Evolutionary conservation across 1,140 invertebrate genomes (phyloP).

Genomic region (Vanessa tameamea): DNA sequence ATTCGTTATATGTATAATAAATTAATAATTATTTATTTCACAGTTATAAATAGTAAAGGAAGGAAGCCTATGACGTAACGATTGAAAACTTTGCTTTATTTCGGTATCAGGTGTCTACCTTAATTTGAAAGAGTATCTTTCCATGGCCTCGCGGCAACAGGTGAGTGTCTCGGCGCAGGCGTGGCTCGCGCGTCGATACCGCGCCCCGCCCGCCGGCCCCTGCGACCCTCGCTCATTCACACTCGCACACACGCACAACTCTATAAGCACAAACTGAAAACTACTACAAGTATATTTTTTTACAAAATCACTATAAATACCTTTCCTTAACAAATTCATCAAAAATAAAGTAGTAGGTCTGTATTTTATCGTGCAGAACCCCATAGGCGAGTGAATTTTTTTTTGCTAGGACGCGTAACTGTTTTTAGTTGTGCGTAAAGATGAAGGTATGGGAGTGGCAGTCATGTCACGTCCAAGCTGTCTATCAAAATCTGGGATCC

Average conservation of each 20-base stretch:
- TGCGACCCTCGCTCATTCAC: constrained; percentile 63
- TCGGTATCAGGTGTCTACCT: constrained; percentile 72
- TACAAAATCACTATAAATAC: not conserved
- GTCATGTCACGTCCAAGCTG: constrained; percentile 18
- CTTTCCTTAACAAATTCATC: not conserved
- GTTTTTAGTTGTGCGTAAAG: not conserved
- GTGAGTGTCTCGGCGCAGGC: constrained; percentile 66
- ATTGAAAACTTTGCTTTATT: constrained; percentile 50
- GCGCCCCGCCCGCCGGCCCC: constrained; percentile 48
- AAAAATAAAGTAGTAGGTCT: not conserved
- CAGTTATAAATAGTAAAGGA: not conserved
- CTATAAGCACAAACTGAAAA: constrained; percentile 13
- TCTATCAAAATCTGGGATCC: constrained; percentile 14
- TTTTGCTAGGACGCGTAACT: not conserved
- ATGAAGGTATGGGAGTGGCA: constrained; percentile 19
- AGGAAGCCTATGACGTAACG: constrained; percentile 17
- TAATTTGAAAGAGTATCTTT: constrained; percentile 78
- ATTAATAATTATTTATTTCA: not conserved
- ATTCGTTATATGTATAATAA: no score
- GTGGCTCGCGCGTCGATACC: constrained; percentile 73
- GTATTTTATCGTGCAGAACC: not conserved
- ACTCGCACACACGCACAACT: constrained; percentile 50
- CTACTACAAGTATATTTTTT: constrained; percentile 15
- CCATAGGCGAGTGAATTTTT: not conserved
- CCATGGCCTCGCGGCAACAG: constrained; percentile 75